Percentiles rank a stretch among this genome's conserved stretches.
These are phyloP conservation scores for Saccopteryx leptura DNA, from an alignment of 2,113 vertebrate species.

Conservation along the genomic window DNA sequence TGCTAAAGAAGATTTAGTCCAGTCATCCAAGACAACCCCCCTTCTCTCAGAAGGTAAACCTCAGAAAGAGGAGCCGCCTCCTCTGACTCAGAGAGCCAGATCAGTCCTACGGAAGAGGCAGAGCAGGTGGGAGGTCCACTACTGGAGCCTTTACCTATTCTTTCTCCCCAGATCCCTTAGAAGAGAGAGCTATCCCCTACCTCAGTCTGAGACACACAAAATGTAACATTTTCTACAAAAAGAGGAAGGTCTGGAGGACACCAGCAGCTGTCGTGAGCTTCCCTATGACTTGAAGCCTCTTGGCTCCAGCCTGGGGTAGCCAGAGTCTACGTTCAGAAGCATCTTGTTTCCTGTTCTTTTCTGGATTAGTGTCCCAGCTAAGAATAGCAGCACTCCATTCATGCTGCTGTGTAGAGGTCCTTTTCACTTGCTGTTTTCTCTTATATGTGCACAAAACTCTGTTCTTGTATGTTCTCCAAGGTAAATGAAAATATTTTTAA, in stretches of 20 bases:
- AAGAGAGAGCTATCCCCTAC: slow-evolving; percentile 4
- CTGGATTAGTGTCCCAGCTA: slow-evolving; percentile 52
- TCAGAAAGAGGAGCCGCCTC: not conserved
- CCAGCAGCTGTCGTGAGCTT: slow-evolving; percentile 67
- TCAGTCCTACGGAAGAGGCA: not conserved
- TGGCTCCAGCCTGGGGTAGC: slow-evolving; percentile 8
- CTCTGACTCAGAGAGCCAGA: not conserved
- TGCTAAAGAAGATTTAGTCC: not conserved
- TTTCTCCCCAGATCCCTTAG: slow-evolving; percentile 36
- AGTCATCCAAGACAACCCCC: not conserved
- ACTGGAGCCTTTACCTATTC: not conserved
- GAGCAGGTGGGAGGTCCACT: not conserved
- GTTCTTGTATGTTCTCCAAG: slow-evolving; percentile 73
- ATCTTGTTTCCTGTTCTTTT: slow-evolving; percentile 71
- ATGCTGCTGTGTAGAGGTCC: slow-evolving; percentile 51
- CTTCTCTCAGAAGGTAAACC: not conserved
- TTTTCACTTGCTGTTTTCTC: slow-evolving; percentile 64
- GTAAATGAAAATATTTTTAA: slow-evolving; percentile 75
- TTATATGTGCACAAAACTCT: slow-evolving; percentile 64
- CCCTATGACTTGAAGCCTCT: slow-evolving; percentile 66
- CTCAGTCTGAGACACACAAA: slow-evolving; percentile 8
- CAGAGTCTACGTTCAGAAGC: slow-evolving; percentile 61
- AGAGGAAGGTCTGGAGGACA: slow-evolving; percentile 74
- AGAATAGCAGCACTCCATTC: slow-evolving; percentile 77
- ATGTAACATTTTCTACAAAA: slow-evolving; percentile 47